Evolutionary conservation across 2,113 vertebrate genomes (phyloP).

Genomic region (Leptocoma aspasia): DNA sequence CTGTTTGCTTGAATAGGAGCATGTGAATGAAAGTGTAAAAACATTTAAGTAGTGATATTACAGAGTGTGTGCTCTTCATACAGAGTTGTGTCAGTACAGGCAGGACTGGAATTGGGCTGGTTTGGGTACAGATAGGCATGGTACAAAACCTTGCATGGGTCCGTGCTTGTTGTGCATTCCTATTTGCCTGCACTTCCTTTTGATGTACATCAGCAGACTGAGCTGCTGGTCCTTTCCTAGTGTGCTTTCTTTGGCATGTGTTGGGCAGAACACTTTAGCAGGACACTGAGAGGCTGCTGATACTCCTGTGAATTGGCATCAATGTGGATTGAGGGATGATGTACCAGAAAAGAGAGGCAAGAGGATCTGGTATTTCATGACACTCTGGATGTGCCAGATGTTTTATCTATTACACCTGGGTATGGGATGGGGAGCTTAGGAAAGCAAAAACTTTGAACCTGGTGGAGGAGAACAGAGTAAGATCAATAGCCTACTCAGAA

Average conservation of each 20-base stretch:
- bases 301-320: not conserved
- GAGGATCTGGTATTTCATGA: not conserved
- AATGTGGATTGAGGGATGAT: not conserved
- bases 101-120: not conserved
- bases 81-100: not conserved
- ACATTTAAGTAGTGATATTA: not conserved
- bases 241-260: not conserved
- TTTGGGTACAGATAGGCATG: not conserved
- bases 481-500: not conserved
- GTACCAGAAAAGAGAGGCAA: not conserved
- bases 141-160: not conserved
- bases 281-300: not conserved
- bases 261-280: not conserved
- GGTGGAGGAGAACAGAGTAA: not conserved
- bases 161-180: not conserved
- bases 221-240: not conserved
- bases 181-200: not conserved
- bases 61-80: accelerated
- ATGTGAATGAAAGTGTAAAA: not conserved
- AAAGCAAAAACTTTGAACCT: not conserved
- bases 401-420: not conserved
- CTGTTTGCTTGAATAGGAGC: not conserved
- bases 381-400: not conserved
- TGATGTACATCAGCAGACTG: not conserved
- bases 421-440: not conserved